Evolutionary conservation across 2,113 vertebrate genomes (phyloP).

Genomic region (Tetrax tetrax): DNA sequence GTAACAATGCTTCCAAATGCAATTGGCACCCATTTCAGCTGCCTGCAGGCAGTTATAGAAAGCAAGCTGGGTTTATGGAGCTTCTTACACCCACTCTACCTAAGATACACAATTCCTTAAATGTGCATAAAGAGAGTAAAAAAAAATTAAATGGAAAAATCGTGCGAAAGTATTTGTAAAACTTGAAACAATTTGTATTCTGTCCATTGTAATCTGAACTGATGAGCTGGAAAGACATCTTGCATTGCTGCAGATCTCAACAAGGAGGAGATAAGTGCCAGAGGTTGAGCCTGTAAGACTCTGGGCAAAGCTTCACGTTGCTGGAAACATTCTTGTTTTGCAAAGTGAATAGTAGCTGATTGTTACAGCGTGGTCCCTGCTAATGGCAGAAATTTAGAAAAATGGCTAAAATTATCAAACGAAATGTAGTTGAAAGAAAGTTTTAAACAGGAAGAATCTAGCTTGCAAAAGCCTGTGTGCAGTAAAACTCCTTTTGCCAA

Average conservation of each 20-base stretch:
- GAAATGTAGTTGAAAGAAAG: not conserved
- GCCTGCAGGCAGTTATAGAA: not conserved
- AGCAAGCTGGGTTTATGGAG: not conserved
- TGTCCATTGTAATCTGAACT: not conserved
- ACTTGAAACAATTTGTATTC: not conserved
- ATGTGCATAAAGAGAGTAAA: not conserved
- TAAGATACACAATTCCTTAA: not conserved
- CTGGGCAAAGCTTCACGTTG: not conserved
- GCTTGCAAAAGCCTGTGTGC: not conserved
- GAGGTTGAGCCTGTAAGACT: not conserved
- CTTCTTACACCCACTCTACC: not conserved
- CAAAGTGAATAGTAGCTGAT: constrained; percentile 12
- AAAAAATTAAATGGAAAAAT: not conserved
- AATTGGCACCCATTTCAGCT: not conserved
- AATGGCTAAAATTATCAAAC: not conserved
- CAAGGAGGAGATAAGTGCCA: not conserved
- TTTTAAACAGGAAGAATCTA: not conserved
- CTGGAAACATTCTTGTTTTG: constrained; percentile 36
- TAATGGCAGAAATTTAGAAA: constrained; percentile 23
- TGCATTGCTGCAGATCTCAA: not conserved
- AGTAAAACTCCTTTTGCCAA: constrained; percentile 11
- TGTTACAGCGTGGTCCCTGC: not conserved
- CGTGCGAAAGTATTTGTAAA: not conserved
- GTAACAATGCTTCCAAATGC: constrained; percentile 28
- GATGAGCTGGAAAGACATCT: not conserved